A percentile compares a stretch with the other conserved stretches of the same genome.
These are phyloP conservation scores for Sparidentex hasta DNA, from an alignment of 2,797 vertebrate genomes.

Conservation along the genomic window DNA sequence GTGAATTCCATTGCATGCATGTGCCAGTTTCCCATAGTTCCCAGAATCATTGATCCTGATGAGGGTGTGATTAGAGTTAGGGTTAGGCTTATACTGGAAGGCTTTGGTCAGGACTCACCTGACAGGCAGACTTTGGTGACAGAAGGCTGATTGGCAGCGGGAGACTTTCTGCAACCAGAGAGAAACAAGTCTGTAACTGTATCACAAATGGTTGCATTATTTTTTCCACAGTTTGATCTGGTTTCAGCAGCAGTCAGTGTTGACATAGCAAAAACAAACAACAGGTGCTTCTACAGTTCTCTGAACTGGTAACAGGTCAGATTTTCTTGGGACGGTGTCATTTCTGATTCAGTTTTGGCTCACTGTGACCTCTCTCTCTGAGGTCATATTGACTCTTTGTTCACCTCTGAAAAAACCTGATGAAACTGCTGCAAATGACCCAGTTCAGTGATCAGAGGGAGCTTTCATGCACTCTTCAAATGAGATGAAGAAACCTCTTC, in stretches of 20 bases:
- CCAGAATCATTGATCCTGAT: background rate
- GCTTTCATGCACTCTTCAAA: background rate
- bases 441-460: conserved; percentile 19
- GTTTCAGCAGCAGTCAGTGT: conserved; percentile 27
- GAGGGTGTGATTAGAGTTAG: background rate
- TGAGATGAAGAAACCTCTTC: background rate
- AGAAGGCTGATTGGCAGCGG: conserved; percentile 90
- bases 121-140: conserved; percentile 91
- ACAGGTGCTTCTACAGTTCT: conserved; percentile 37
- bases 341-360: background rate
- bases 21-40: conserved; percentile 4
- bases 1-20: background rate
- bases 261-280: conserved; percentile 41
- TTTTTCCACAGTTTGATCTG: conserved; percentile 7
- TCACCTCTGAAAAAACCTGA: conserved; percentile 25
- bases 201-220: conserved; percentile 11
- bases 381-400: conserved; percentile 28
- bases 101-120: conserved; percentile 84
- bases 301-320: conserved; percentile 28
- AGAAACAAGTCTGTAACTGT: conserved; percentile 26
- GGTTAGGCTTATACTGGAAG: background rate
- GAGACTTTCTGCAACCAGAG: conserved; percentile 90
- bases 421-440: conserved; percentile 37
- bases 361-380: conserved; percentile 40
- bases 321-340: conserved; percentile 14